These are phyloP conservation scores for Ictidomys tridecemlineatus DNA, from an alignment of 2,113 vertebrate species.

Conservation along the genomic window DNA sequence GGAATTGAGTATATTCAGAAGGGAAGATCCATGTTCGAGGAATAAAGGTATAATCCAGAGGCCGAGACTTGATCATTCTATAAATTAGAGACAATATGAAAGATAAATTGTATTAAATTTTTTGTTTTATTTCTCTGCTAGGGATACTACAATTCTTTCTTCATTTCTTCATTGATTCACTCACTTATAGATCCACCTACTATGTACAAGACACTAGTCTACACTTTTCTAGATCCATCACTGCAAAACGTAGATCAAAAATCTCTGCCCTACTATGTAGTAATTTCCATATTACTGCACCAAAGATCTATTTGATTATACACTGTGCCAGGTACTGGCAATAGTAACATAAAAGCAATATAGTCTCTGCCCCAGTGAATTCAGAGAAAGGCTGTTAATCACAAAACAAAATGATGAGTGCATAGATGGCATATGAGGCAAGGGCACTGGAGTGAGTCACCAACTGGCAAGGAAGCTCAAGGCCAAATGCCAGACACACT, in stretches of 20 bases:
- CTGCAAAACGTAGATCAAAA: background rate
- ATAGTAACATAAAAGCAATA: constrained; percentile 28
- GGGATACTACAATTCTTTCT: background rate
- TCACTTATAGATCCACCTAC: background rate
- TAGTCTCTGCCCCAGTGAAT: background rate
- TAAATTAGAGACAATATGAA: constrained; percentile 59
- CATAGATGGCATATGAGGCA: background rate
- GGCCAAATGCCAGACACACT: background rate
- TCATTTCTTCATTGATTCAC: background rate
- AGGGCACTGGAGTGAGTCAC: background rate
- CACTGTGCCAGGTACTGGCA: background rate
- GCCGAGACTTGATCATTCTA: constrained; percentile 98
- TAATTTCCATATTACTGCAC: background rate
- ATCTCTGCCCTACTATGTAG: background rate
- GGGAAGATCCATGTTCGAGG: constrained; percentile 99
- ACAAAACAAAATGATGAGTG: background rate
- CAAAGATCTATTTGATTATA: background rate
- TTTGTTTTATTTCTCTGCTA: background rate
- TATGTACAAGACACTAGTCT: background rate
- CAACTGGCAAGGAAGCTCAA: background rate
- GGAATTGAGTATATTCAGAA: constrained; percentile 97
- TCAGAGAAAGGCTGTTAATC: background rate
- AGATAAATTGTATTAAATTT: constrained; percentile 40
- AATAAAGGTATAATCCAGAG: constrained; percentile 97
- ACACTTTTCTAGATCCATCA: background rate